These are phyloP conservation scores for Rhopilema esculentum DNA, from an alignment of 30 jellyfish, hydroid and myxozoan species.

Conservation along the genomic window DNA sequence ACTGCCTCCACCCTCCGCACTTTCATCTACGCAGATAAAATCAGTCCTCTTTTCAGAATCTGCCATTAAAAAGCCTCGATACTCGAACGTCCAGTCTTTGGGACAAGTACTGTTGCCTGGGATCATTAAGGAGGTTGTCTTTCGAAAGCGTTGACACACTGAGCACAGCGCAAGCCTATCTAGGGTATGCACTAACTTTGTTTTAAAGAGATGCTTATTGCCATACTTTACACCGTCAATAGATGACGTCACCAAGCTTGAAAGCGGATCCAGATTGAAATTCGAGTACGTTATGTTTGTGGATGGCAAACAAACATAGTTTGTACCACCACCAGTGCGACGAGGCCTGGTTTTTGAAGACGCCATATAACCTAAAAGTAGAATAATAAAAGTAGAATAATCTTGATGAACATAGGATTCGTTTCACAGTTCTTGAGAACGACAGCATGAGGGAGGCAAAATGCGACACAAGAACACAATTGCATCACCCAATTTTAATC, in stretches of 20 bases:
- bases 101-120: slow-evolving; percentile 68
- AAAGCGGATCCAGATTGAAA: slow-evolving; percentile 9
- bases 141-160: slow-evolving; percentile 46
- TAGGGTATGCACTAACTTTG: slow-evolving; percentile 21
- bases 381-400: no score
- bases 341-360: slow-evolving; percentile 38
- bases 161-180: slow-evolving; percentile 64
- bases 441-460: no score
- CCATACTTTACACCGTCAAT: slow-evolving; percentile 66
- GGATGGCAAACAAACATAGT: slow-evolving; percentile 65
- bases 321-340: slow-evolving; percentile 71
- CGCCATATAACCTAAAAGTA: slow-evolving; percentile 60
- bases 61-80: slow-evolving; percentile 60
- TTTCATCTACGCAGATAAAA: slow-evolving; percentile 66
- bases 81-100: slow-evolving; percentile 42
- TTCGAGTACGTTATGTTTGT: slow-evolving; percentile 29
- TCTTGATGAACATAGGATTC: not conserved
- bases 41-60: slow-evolving; percentile 49
- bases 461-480: no score
- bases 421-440: no score
- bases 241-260: slow-evolving; percentile 42
- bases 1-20: slow-evolving; percentile 54
- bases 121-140: slow-evolving; percentile 53
- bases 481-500: no score
- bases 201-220: slow-evolving; percentile 35